Conservation (phyloP, 2,113 vertebrate species). For the Microtus montanus region DNA sequence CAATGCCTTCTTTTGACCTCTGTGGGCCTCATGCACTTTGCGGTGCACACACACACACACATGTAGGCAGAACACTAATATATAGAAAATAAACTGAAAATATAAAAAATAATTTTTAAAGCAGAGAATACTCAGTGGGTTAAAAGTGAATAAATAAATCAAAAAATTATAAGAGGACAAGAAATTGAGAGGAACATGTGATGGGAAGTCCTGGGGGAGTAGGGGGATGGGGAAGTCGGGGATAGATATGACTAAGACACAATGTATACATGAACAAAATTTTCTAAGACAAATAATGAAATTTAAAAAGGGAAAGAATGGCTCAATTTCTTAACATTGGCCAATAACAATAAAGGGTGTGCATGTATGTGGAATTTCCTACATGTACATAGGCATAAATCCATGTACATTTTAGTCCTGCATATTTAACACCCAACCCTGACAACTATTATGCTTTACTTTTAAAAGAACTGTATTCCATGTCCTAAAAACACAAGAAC, state of each 20-base stretch:
- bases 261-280: neutral
- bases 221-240: fast-evolving
- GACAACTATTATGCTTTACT: neutral
- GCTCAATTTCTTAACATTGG: neutral
- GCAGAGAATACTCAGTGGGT: neutral
- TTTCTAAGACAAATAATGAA: neutral
- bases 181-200: neutral
- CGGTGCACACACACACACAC: neutral
- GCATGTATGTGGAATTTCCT: neutral
- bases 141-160: neutral
- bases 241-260: neutral
- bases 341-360: neutral
- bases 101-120: neutral
- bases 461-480: neutral
- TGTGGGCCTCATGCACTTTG: neutral
- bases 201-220: neutral
- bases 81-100: neutral
- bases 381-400: neutral
- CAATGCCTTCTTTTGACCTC: neutral
- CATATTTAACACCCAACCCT: neutral
- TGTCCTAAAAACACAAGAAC: neutral
- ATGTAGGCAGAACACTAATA: neutral
- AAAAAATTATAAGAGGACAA: neutral
- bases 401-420: neutral
- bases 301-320: neutral